Conservation (phyloP, 2,113 vertebrate species). For the Phylloscopus trochilus region DNA sequence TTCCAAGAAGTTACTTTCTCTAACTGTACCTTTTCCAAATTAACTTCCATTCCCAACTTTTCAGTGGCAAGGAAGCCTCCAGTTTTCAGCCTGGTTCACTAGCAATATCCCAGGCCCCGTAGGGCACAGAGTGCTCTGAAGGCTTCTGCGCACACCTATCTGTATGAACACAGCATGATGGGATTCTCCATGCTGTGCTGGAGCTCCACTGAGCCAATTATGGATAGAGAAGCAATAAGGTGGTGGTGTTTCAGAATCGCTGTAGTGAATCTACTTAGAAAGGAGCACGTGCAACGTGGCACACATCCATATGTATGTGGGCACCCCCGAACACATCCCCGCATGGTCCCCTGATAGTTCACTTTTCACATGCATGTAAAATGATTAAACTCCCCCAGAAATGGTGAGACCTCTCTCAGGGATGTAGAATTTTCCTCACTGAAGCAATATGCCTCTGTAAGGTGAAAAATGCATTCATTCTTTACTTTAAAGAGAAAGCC, state of each 20-base stretch:
- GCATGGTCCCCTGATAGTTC: neutral
- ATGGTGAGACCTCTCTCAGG: neutral
- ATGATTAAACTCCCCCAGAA: neutral
- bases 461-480: neutral
- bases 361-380: neutral
- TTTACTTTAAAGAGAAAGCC: neutral
- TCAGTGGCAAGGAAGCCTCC: neutral
- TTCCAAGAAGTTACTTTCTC: neutral
- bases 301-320: neutral
- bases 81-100: neutral
- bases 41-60: neutral
- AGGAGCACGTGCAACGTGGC: neutral
- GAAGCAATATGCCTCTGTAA: neutral
- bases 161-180: neutral
- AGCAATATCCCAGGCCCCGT: accelerated
- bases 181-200: neutral
- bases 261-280: neutral
- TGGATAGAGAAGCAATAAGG: neutral
- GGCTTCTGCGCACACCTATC: neutral
- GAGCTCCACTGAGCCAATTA: neutral
- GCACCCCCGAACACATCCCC: neutral
- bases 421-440: neutral
- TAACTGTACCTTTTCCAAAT: neutral
- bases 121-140: neutral
- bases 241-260: neutral